phyloP scores from a whole-genome alignment of 1,140 invertebrate species.

The Heliconius melpomene region DNA sequence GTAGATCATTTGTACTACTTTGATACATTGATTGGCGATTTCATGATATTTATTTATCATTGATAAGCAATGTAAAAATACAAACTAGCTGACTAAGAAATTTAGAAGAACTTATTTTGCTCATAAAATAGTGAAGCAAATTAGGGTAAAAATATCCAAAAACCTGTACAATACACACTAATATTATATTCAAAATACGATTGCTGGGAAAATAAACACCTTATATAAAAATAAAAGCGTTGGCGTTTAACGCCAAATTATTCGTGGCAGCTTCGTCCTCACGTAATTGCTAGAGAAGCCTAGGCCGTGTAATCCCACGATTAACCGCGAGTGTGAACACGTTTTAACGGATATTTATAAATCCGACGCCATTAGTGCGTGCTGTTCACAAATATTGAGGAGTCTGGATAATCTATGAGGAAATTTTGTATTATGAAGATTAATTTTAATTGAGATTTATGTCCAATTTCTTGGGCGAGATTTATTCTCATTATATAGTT shows the following conservation, averaged over 20 bases:
- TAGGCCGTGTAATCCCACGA: conserved; percentile 23
- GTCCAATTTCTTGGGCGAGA: too few species aligned
- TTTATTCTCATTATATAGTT: too few species aligned
- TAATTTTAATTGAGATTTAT: too few species aligned
- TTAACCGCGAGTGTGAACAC: conserved; percentile 28
- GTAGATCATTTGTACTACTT: too few species aligned
- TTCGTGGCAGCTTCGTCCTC: background rate
- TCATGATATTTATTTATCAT: too few species aligned
- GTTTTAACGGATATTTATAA: conserved; percentile 22
- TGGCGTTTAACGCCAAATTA: background rate
- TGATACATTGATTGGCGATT: too few species aligned
- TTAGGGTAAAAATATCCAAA: too few species aligned
- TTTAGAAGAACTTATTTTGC: too few species aligned
- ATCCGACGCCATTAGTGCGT: conserved; percentile 22
- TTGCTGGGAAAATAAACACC: background rate
- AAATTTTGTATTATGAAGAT: background rate
- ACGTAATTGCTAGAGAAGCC: conserved; percentile 4
- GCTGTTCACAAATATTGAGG: background rate
- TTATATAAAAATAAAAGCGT: background rate
- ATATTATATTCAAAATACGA: background rate
- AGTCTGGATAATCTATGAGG: background rate
- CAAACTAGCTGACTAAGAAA: too few species aligned
- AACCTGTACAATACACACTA: too few species aligned
- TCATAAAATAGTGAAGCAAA: too few species aligned
- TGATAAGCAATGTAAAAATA: too few species aligned